These are phyloP conservation scores for Dicaeum eximium DNA, from an alignment of 2,113 vertebrate species.

Conservation along the genomic window DNA sequence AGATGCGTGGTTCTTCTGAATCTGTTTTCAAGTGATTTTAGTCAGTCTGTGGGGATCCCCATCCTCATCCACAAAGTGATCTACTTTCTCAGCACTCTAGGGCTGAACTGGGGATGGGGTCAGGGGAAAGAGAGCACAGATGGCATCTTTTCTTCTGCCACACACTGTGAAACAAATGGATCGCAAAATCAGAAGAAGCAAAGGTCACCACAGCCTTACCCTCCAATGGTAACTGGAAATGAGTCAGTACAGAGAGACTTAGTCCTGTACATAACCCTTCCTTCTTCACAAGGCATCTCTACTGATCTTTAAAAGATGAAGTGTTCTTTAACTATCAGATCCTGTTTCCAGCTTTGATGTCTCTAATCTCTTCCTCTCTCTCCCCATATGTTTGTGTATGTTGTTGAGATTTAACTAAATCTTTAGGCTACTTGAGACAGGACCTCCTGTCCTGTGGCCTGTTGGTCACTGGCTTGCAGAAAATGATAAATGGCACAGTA, in stretches of 20 bases:
- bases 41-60: neutral
- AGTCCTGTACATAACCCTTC: neutral
- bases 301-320: neutral
- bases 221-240: neutral
- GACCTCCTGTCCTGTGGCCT: neutral
- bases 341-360: neutral
- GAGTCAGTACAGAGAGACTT: neutral
- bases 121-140: neutral
- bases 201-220: neutral
- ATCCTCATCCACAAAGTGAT: neutral
- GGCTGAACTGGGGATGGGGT: neutral
- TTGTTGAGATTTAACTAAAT: neutral
- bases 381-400: neutral
- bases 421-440: neutral
- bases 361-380: neutral
- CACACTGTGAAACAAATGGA: neutral
- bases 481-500: neutral
- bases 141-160: neutral
- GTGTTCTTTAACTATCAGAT: neutral
- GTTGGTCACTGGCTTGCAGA: neutral
- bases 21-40: neutral
- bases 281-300: neutral
- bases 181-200: neutral
- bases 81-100: neutral
- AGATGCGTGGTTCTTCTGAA: neutral